Conservation (phyloP, 2,113 vertebrate genomes). For the Semnopithecus entellus region DNA sequence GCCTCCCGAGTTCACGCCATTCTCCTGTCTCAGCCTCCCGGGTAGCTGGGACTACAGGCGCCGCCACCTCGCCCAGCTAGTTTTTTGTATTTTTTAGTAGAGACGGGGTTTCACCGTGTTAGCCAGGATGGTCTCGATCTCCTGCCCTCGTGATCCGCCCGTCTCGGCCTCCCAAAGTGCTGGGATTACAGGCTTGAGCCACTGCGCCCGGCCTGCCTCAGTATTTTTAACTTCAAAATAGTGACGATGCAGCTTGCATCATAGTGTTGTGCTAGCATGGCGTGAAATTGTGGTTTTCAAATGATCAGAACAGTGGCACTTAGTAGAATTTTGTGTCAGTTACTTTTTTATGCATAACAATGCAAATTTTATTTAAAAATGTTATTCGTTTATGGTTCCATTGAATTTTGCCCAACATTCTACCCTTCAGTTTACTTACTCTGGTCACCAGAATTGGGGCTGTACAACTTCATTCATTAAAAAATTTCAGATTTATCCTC, state of each 20-base stretch:
- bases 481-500: slow-evolving; percentile 13
- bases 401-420: not conserved
- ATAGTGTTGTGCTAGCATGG: not conserved
- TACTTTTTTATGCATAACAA: not conserved
- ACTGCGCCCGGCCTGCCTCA: not conserved
- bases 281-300: not conserved
- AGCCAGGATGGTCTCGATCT: no score
- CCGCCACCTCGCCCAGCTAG: no score
- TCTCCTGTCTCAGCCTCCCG: no score
- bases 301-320: not conserved
- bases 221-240: not conserved
- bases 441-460: not conserved
- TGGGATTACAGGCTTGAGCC: no score
- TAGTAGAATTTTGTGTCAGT: not conserved
- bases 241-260: not conserved
- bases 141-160: no score
- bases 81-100: no score
- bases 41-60: no score
- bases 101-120: no score
- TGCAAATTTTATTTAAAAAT: not conserved
- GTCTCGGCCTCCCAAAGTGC: no score
- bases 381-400: not conserved
- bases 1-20: no score
- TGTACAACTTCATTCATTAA: not conserved
- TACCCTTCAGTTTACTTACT: not conserved